Percentiles rank a stretch among this genome's conserved stretches.
These are phyloP conservation scores for Ectobius pallidus DNA, from an alignment of 2,888 invertebrate genomes.

Conservation along the genomic window DNA sequence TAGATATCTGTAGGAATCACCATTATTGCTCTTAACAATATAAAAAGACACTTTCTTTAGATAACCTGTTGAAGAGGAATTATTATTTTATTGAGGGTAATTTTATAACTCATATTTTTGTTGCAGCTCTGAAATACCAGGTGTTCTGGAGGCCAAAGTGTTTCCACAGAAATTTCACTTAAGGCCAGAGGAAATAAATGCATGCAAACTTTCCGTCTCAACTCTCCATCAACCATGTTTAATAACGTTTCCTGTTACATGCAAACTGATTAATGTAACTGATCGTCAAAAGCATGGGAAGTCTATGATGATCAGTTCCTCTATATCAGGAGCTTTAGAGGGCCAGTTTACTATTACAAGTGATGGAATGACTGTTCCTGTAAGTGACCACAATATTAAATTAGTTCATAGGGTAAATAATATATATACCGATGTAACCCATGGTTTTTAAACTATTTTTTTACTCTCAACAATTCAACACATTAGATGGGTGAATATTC, in stretches of 20 bases:
- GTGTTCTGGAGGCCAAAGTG: neutral
- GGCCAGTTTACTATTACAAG: neutral
- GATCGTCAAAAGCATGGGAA: neutral
- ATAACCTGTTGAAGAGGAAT: too few relatives aligned
- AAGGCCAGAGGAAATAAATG: neutral
- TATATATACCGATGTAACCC: too few relatives aligned
- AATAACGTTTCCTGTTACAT: neutral
- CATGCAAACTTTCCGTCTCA: neutral
- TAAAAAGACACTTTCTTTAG: too few relatives aligned
- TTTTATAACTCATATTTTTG: too few relatives aligned
- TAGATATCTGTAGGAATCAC: too few relatives aligned
- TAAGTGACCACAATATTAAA: too few relatives aligned
- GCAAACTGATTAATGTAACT: neutral
- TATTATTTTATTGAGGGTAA: too few relatives aligned
- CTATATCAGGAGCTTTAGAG: neutral
- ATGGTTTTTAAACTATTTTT: too few relatives aligned
- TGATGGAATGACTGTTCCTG: neutral
- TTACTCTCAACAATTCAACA: too few relatives aligned
- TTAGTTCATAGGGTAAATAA: too few relatives aligned
- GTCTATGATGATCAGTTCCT: neutral
- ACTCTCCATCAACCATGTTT: neutral
- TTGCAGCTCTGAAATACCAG: neutral
- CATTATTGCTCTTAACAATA: too few relatives aligned
- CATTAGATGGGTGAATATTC: too few relatives aligned
- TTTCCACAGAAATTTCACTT: neutral